These are phyloP conservation scores for Neopelma chrysocephalum DNA, from an alignment of 2,797 vertebrate species.

Conservation along the genomic window DNA sequence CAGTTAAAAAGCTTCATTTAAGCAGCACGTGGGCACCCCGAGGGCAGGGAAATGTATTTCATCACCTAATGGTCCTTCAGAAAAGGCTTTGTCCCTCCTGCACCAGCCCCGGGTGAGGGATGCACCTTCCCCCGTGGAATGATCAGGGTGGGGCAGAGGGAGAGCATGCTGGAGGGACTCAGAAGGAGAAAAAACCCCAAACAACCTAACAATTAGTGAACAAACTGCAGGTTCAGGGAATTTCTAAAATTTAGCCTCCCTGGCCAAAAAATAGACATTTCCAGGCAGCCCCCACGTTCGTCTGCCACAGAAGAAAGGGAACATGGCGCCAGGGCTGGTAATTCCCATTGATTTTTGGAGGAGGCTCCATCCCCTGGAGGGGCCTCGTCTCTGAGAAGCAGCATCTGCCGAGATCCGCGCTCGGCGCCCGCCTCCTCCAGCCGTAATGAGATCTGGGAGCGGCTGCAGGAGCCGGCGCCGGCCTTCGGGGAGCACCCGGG, in stretches of 20 bases:
- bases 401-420: conserved; percentile 20
- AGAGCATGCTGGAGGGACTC: not conserved
- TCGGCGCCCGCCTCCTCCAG: conserved; percentile 62
- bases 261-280: not conserved
- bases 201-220: not conserved
- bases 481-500: conserved; percentile 71
- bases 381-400: conserved; percentile 62
- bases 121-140: fast-evolving
- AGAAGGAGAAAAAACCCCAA: not conserved
- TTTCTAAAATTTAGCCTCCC: not conserved
- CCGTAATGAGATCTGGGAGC: conserved; percentile 63
- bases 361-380: conserved; percentile 64
- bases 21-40: not conserved
- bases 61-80: not conserved
- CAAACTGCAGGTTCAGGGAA: not conserved
- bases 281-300: not conserved
- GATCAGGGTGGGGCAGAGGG: not conserved
- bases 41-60: not conserved
- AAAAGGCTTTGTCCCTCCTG: not conserved
- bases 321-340: not conserved
- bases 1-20: conserved; percentile 21
- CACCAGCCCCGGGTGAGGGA: fast-evolving
- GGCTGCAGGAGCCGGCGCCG: conserved; percentile 53
- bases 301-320: not conserved
- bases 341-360: conserved; percentile 56